A percentile compares a stretch with the other conserved stretches of the same genome.
phyloP scores from a whole-genome alignment of 2,888 invertebrate species.

The Pecten maximus region DNA sequence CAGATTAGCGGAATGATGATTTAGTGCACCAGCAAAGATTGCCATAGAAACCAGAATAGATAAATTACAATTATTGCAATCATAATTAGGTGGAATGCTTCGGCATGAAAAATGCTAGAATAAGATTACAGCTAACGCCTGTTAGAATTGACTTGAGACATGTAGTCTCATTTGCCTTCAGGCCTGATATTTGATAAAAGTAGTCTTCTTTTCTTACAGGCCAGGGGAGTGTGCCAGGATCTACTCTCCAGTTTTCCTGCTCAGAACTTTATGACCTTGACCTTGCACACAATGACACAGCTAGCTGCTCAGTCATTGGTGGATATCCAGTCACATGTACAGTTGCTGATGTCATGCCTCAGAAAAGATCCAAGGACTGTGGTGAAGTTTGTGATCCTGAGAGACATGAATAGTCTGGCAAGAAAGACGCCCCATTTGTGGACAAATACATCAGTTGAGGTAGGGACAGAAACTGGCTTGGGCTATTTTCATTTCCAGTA shows the following conservation, averaged over 20 bases:
- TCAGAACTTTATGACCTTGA: slow-evolving; percentile 90
- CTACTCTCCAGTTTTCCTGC: slow-evolving; percentile 91
- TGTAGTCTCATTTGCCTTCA: neutral
- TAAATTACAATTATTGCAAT: no score
- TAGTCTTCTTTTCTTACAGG: slow-evolving; percentile 85
- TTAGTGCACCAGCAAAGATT: no score
- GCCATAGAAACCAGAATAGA: no score
- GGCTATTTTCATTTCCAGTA: neutral
- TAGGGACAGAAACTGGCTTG: slow-evolving; percentile 54
- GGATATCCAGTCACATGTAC: slow-evolving; percentile 93
- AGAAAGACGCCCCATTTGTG: slow-evolving; percentile 90
- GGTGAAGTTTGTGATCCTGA: slow-evolving; percentile 88
- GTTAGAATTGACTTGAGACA: no score
- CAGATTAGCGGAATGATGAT: no score
- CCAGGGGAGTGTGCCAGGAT: slow-evolving; percentile 89
- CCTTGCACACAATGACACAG: slow-evolving; percentile 93
- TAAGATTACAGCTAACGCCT: no score
- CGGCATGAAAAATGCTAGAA: no score
- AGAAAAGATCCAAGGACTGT: slow-evolving; percentile 88
- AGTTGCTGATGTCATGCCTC: slow-evolving; percentile 87
- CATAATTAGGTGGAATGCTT: no score
- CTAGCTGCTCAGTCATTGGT: slow-evolving; percentile 94
- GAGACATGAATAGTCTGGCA: slow-evolving; percentile 88
- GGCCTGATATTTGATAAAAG: no score
- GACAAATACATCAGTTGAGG: slow-evolving; percentile 86